A percentile compares a stretch with the other conserved stretches of the same genome.
phyloP scores from a whole-genome alignment of 2,888 invertebrate genomes.

The Synanthedon tipuliformis region DNA sequence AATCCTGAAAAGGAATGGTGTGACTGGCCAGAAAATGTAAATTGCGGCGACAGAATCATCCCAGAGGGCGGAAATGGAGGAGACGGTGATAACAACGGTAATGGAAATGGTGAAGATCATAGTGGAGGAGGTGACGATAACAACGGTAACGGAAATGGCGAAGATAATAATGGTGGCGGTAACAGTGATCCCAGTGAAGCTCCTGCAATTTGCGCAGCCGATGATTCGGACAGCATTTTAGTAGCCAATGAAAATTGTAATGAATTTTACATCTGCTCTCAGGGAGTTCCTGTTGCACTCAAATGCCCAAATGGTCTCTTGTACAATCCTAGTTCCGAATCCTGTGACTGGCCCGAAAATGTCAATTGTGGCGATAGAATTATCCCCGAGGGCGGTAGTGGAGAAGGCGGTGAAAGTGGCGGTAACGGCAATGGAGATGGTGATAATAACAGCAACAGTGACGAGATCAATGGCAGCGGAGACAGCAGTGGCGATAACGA shows the following conservation, averaged over 20 bases:
- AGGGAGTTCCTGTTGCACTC: conserved; percentile 14
- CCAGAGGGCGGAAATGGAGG: conserved; percentile 2
- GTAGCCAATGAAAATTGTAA: conserved; percentile 29
- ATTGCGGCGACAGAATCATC: conserved; percentile 17
- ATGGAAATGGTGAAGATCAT: conserved; percentile 5
- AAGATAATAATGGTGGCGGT: conserved; percentile 3
- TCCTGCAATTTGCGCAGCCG: conserved; percentile 17
- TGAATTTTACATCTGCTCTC: conserved; percentile 22
- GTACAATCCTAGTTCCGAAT: conserved; percentile 18
- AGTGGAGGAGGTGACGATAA: conserved; percentile 1
- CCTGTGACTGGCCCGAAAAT: conserved; percentile 21
- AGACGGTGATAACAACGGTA: conserved; percentile 1
- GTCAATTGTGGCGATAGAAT: conserved; percentile 19
- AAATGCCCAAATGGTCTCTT: conserved; percentile 15
- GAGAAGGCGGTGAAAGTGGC: conserved; percentile 18
- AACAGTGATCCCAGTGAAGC: conserved; percentile 19
- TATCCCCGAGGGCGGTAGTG: conserved; percentile 6
- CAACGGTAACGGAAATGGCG: conserved; percentile 10
- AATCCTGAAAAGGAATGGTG: conserved; percentile 16
- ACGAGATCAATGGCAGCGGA: conserved; percentile 4
- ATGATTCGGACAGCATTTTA: conserved; percentile 16
- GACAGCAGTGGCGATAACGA: conserved; percentile 5
- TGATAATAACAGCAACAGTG: conserved; percentile 12
- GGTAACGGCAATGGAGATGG: not conserved
- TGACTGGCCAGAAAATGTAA: conserved; percentile 23